Evolutionary conservation across 2,797 vertebrate genomes (phyloP), one percentile per base, ranked within the genome.

Genomic region (Typhlichthys eigenmanni): DNA sequence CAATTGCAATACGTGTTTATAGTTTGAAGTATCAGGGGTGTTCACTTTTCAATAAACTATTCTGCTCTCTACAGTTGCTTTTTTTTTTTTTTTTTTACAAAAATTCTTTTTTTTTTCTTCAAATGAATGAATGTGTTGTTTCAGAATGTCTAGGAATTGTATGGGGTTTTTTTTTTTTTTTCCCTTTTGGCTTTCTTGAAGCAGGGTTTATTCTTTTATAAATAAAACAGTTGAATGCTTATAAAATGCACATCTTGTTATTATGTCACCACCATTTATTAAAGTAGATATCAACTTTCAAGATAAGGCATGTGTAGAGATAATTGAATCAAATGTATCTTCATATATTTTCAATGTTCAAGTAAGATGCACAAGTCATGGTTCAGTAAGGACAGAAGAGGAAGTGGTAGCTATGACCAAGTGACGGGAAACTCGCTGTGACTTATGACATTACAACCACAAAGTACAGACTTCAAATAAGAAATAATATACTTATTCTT

Each of bases 61-160:
- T 91, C 89, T 92, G 88, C 89, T 91, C 88, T 94, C 92, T 93
- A 94, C 90, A 94, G 93, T 92, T 92, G 89, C 83, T 85, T 88
- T 88, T 88, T 87, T 84, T 84, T 82, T 78, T 76, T 75, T 80
- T 88, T 89, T 84, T 87, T 77, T 19, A 19, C 19, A 19, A 19
- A 19, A 1, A 85, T 72, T 89, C 91, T 90, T 92, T 71, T 90
- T 88, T 91, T 89, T 92, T 89, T 91, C 84, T 91, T 87, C 79
- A 88, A 91, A 85, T 90, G 87, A 93, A 90, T 87, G 91, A 17
- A 17, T 17, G 16, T 24, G 88, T 86, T 86, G 83, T 92, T 91
- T 92, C 85, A 89, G 92, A 87, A 62, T 87, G 73, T 87, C 87
- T 90, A 89, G 78, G 83, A 91, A 87, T 91, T 90, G 81, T 85